These are phyloP conservation scores for Cheilosia pagana DNA, from an alignment of 2,888 invertebrate species.

Conservation along the genomic window DNA sequence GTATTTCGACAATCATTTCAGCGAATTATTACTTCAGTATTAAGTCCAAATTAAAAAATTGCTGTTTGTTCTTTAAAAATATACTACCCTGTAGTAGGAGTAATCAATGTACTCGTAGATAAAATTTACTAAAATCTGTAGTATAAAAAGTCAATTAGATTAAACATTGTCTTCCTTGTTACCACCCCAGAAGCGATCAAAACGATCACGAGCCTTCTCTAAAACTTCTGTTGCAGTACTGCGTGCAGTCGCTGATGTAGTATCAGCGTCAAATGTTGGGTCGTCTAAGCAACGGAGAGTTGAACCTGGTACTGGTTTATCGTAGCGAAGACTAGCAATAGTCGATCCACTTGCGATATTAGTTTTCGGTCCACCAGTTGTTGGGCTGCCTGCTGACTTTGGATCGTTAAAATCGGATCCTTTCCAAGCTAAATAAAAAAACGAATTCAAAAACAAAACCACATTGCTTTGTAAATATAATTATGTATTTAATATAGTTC, in stretches of 20 bases:
- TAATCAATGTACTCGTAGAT: slow-evolving; percentile 43
- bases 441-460: no score
- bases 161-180: slow-evolving; percentile 86
- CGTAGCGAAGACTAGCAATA: slow-evolving; percentile 76
- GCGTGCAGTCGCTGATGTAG: slow-evolving; percentile 79
- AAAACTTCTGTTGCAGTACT: slow-evolving; percentile 88
- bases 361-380: slow-evolving; percentile 76
- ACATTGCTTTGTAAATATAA: not conserved
- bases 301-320: slow-evolving; percentile 84
- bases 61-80: slow-evolving; percentile 19
- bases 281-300: slow-evolving; percentile 85
- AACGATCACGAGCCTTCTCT: slow-evolving; percentile 91
- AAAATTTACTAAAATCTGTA: slow-evolving; percentile 24
- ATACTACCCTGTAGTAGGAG: slow-evolving; percentile 59
- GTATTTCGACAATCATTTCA: slow-evolving; percentile 25
- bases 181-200: slow-evolving; percentile 93
- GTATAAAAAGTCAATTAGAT: slow-evolving; percentile 59
- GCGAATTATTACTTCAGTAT: slow-evolving; percentile 5
- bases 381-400: slow-evolving; percentile 77
- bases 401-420: slow-evolving; percentile 55
- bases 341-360: slow-evolving; percentile 81
- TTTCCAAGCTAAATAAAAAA: slow-evolving; percentile 56
- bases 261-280: slow-evolving; percentile 84
- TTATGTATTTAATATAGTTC: not conserved
- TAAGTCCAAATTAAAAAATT: not conserved